Base-by-base conservation (phyloP, 2,888 invertebrate genomes). In the Helleia helle region DNA sequence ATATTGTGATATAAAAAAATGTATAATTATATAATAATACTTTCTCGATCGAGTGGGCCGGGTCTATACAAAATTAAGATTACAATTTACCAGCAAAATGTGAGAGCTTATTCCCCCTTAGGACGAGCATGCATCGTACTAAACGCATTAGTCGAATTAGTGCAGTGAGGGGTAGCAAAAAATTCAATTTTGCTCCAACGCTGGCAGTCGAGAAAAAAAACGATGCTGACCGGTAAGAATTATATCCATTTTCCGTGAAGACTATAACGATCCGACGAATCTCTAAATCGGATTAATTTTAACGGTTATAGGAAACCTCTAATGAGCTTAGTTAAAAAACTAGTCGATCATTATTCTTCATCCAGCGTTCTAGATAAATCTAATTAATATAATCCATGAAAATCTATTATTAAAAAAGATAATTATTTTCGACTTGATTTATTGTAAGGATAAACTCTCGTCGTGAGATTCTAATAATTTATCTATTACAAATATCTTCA, bases 61-160 rank as follows among this genome's bases (percentile, higher is more conserved):
- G n/a, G n/a, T n/a, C n/a, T n/a, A n/a, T n/a, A n/a, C n/a, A 25
- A 9, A 24, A 14, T 30, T 25, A 31, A 15, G 8, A 14, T 24
- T 31, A 25, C 30, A 15, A 40, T 38, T 38, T 38, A 11, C 6
- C 24, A 18, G 17, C 38, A 43, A 43, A 41, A 41, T 29, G 27
- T 41, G 34, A 40, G 47, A 46, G 44, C 42, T 49, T 47, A 43
- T 51, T 47, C 48, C 50, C 42, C 50, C 46, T 45, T 14, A 38
- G 46, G 46, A 39, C 53, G 56, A 61, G 62, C 72, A 70, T 73
- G 75, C 72, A 74, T 69, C 63, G 58, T 56, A 59, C 71, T 79
- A 79, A 81, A 64, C 65, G 75, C 76, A 80, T 81, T 84, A 81
- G 67, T 62, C 72, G 71, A 77, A 81, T 81, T 81, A 83, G 71